Evolutionary conservation across 2,888 invertebrate species (phyloP).

Genomic region (Hirtodrosophila histrioides): DNA sequence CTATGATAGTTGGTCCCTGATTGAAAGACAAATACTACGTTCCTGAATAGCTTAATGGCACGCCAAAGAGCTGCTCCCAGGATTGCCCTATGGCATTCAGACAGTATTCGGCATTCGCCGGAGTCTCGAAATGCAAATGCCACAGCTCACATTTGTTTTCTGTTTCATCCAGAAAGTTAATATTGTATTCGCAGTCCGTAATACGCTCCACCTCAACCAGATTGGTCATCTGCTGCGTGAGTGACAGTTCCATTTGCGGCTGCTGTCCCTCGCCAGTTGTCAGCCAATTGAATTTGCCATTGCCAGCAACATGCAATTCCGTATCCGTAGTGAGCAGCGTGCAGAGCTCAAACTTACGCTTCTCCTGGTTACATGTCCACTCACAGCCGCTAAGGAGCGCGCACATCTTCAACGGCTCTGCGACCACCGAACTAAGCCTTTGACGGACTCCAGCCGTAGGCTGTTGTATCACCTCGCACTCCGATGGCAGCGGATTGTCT

Average conservation of each 20-base stretch:
- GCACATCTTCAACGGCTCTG: constrained; percentile 83
- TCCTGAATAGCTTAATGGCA: constrained; percentile 79
- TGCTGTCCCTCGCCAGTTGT: constrained; percentile 47
- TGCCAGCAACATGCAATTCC: constrained; percentile 84
- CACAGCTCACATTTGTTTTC: constrained; percentile 85
- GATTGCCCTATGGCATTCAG: constrained; percentile 85
- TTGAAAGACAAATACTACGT: constrained; percentile 47
- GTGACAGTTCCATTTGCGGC: constrained; percentile 66
- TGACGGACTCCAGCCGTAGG: constrained; percentile 82
- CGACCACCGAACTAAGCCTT: constrained; percentile 66
- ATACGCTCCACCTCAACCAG: constrained; percentile 85
- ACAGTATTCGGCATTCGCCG: constrained; percentile 84
- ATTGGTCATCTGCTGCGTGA: constrained; percentile 85
- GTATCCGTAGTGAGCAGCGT: constrained; percentile 83
- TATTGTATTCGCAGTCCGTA: constrained; percentile 83
- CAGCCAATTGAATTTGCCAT: constrained; percentile 85
- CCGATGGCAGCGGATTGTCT: constrained; percentile 81
- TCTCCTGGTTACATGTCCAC: constrained; percentile 78
- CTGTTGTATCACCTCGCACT: constrained; percentile 83
- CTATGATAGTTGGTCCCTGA: constrained; percentile 37
- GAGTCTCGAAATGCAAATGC: constrained; percentile 85
- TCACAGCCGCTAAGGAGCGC: constrained; percentile 84
- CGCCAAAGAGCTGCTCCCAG: constrained; percentile 86
- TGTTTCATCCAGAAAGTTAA: constrained; percentile 86
- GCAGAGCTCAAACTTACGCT: constrained; percentile 72